These are phyloP conservation scores for Daphoenositta chrysoptera DNA, from an alignment of 2,113 vertebrate species.

Conservation along the genomic window DNA sequence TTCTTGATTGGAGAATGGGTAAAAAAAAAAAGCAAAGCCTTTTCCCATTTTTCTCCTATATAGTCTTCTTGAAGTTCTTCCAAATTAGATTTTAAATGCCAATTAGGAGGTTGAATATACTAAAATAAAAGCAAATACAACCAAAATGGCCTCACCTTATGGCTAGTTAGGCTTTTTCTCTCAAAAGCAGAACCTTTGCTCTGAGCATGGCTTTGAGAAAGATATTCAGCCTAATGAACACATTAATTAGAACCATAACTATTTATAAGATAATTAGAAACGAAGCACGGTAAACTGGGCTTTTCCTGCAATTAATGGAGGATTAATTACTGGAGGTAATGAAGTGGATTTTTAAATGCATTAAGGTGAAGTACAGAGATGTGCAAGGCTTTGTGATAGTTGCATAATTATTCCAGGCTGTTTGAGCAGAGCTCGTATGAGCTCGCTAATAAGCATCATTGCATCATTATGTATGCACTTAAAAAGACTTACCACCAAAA, in stretches of 20 bases:
- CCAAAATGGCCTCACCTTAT: constrained; percentile 99
- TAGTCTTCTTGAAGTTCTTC: constrained; percentile 98
- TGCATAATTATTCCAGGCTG: constrained; percentile 98
- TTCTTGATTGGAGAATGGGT: constrained; percentile 72
- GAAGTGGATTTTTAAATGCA: constrained; percentile 99
- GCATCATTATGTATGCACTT: constrained; percentile 99
- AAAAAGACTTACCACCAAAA: constrained; percentile 98
- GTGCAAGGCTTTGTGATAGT: constrained; percentile 97
- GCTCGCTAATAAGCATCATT: constrained; percentile 98
- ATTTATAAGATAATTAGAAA: constrained; percentile 99
- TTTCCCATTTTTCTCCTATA: constrained; percentile 77
- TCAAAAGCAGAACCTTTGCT: constrained; percentile 95
- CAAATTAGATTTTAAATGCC: constrained; percentile 99
- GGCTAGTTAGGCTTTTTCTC: constrained; percentile 96
- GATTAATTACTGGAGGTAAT: constrained; percentile 99
- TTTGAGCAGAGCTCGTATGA: constrained; percentile 88
- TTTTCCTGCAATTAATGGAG: constrained; percentile 99
- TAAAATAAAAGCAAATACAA: constrained; percentile 99
- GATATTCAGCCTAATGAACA: constrained; percentile 99
- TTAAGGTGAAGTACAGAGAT: constrained; percentile 99
- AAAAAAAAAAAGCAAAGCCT: constrained; percentile 36
- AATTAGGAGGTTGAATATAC: constrained; percentile 99
- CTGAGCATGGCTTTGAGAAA: constrained; percentile 98
- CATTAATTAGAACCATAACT: constrained; percentile 99
- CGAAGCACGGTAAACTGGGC: constrained; percentile 98